Evolutionary conservation across 2,888 invertebrate genomes (phyloP).

Genomic region (Conops quadrifasciatus): DNA sequence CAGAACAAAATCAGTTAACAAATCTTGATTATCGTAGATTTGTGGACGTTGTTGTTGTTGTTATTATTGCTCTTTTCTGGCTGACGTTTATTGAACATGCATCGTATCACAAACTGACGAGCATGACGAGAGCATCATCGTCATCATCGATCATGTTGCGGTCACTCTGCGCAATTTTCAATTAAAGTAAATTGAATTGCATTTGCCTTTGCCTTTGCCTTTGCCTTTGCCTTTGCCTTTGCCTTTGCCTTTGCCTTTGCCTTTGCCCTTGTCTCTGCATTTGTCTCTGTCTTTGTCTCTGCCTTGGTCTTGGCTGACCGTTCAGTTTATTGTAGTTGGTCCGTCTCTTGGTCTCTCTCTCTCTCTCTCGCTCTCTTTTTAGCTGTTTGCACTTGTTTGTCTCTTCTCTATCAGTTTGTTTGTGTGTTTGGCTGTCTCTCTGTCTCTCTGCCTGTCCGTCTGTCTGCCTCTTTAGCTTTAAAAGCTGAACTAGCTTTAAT

Average conservation of each 20-base stretch:
- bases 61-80: constrained; percentile 24
- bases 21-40: constrained; percentile 18
- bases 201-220: constrained; percentile 50
- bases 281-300: not conserved
- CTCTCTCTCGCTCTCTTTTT: not conserved
- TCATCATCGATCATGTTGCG: constrained; percentile 39
- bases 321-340: too few relatives aligned
- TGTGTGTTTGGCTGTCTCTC: not conserved
- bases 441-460: not conserved
- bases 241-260: not conserved
- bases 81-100: constrained; percentile 32
- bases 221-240: too few relatives aligned
- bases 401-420: not conserved
- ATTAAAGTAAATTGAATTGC: constrained; percentile 63
- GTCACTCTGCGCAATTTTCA: constrained; percentile 51
- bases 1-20: constrained; percentile 1
- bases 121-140: not conserved
- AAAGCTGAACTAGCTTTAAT: too few relatives aligned
- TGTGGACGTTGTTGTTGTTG: constrained; percentile 8
- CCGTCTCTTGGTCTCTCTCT: too few relatives aligned
- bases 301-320: not conserved
- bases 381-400: not conserved
- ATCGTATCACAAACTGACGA: constrained; percentile 29
- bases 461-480: not conserved
- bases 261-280: constrained; percentile 5